Conservation (phyloP, 1,140 invertebrate genomes). For the Zaprionus camerounensis region DNA sequence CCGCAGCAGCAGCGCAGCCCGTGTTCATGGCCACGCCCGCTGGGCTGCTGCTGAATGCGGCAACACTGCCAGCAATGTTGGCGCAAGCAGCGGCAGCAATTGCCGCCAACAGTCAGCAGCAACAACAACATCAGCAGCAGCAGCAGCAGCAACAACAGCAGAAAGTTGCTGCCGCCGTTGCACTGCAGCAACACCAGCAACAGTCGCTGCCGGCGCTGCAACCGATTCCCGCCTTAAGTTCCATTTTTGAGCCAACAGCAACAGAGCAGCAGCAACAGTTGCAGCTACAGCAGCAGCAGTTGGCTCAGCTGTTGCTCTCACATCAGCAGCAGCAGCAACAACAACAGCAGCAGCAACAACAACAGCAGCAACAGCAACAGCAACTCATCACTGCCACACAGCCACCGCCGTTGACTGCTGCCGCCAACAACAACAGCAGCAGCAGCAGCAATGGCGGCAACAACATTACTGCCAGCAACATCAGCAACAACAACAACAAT, state of each 20-base stretch:
- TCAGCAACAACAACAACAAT: conserved; percentile 54
- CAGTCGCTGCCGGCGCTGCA: conserved; percentile 71
- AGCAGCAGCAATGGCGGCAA: conserved; percentile 44
- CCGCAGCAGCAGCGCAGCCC: conserved; percentile 70
- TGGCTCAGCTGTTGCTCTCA: conserved; percentile 58
- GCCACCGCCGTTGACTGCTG: conserved; percentile 62
- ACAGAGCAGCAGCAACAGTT: conserved; percentile 54
- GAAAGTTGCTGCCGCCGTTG: conserved; percentile 57
- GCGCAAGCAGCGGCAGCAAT: conserved; percentile 72
- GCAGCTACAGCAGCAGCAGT: conserved; percentile 68
- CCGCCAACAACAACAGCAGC: conserved; percentile 44
- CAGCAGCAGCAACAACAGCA: conserved; percentile 55
- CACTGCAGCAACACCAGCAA: conserved; percentile 53
- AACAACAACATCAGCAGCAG: conserved; percentile 31
- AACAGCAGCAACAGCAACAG: conserved; percentile 68
- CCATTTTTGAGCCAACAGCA: conserved; percentile 71
- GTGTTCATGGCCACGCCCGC: conserved; percentile 82
- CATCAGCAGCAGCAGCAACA: conserved; percentile 60
- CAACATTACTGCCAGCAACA: conserved; percentile 36
- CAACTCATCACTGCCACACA: conserved; percentile 68
- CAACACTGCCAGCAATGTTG: conserved; percentile 76
- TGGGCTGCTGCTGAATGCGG: conserved; percentile 73
- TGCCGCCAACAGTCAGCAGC: conserved; percentile 70
- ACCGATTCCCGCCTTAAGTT: conserved; percentile 77
- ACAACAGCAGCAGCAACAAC: conserved; percentile 42